phyloP scores from a whole-genome alignment of 2,888 invertebrate species.

The Aromia moschata region DNA sequence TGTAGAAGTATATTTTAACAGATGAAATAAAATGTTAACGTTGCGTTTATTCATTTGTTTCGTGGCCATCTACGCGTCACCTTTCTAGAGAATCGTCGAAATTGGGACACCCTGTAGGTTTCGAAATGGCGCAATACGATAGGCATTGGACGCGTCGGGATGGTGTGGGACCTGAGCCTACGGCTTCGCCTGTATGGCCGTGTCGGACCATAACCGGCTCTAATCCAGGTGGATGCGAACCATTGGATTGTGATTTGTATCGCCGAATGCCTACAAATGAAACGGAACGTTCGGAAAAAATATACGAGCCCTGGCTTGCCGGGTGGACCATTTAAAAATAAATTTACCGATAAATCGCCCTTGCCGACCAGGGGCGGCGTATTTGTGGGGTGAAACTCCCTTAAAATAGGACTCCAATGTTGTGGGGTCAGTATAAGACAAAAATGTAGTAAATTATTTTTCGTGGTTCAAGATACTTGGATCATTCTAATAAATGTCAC shows the following conservation, averaged over 20 bases:
- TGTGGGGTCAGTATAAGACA: too few species aligned
- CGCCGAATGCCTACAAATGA: slow-evolving; percentile 55
- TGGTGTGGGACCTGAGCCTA: slow-evolving; percentile 5
- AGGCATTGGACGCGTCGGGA: not conserved
- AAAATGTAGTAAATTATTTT: too few species aligned
- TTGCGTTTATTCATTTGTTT: too few species aligned
- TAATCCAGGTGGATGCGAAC: slow-evolving; percentile 59
- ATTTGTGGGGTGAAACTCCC: too few species aligned
- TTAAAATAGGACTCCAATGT: too few species aligned
- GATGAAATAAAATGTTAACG: too few species aligned
- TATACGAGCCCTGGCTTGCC: slow-evolving; percentile 19
- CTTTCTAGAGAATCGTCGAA: not conserved
- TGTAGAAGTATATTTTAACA: too few species aligned
- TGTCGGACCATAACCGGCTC: slow-evolving; percentile 46
- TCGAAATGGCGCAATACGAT: slow-evolving; percentile 7
- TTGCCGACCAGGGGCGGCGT: slow-evolving; percentile 38
- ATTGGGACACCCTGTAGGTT: not conserved
- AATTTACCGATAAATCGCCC: slow-evolving; percentile 45
- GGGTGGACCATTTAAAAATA: slow-evolving; percentile 46
- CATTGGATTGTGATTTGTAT: slow-evolving; percentile 61
- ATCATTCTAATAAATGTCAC: too few species aligned
- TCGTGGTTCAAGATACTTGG: too few species aligned
- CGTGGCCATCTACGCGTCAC: too few species aligned
- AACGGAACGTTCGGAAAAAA: slow-evolving; percentile 39
- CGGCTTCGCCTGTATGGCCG: slow-evolving; percentile 35